Conservation (phyloP, 2,797 vertebrate species). For the Gymnothorax javanicus region DNA sequence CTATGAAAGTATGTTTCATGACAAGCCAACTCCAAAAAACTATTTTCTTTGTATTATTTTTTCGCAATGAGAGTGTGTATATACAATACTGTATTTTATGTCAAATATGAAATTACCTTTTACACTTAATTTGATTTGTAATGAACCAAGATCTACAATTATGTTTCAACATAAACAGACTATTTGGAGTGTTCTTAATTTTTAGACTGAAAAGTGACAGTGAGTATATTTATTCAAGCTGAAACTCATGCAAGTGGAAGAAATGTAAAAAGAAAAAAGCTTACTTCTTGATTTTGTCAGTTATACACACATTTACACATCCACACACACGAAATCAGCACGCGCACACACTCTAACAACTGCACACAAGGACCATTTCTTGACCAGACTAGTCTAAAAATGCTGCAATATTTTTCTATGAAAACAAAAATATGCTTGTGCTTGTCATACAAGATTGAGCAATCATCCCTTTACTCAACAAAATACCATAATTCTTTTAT, state of each 20-base stretch:
- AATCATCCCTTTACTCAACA: too few relatives aligned
- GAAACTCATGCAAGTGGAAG: not conserved
- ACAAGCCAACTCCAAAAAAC: not conserved
- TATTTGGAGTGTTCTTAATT: not conserved
- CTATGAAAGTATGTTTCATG: not conserved
- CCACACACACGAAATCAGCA: too few relatives aligned
- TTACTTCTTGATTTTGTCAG: too few relatives aligned
- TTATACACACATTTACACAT: too few relatives aligned
- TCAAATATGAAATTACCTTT: not conserved
- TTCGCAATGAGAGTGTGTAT: not conserved
- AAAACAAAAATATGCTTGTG: too few relatives aligned
- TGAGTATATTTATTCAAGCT: not conserved
- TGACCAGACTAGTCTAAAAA: too few relatives aligned
- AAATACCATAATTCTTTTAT: too few relatives aligned
- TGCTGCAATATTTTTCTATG: too few relatives aligned
- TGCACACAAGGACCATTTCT: too few relatives aligned
- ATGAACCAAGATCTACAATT: not conserved
- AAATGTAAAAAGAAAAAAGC: too few relatives aligned
- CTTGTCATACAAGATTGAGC: too few relatives aligned
- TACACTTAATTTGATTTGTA: not conserved
- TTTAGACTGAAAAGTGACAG: not conserved
- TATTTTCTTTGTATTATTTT: conserved; percentile 1
- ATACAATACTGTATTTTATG: not conserved
- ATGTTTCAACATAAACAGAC: not conserved
- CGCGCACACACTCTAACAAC: too few relatives aligned